These are phyloP conservation scores for Actinia tenebrosa DNA, from an alignment of 64 coral and sea anemone genomes.

Conservation along the genomic window DNA sequence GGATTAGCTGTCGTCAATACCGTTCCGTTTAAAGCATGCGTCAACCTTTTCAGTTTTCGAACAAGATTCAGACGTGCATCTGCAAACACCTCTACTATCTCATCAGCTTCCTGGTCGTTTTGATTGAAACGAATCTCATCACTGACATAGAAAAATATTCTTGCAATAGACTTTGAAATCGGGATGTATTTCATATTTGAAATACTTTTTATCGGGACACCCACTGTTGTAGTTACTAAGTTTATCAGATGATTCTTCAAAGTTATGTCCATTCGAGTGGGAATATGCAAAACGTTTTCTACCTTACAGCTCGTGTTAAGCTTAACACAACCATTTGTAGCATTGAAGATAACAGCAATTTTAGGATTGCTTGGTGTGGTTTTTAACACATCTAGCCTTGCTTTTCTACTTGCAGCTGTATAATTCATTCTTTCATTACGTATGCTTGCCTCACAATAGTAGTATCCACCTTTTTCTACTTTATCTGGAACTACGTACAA, in stretches of 20 bases:
- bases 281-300: not conserved
- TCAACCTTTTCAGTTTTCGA: constrained; percentile 9
- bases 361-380: constrained; percentile 7
- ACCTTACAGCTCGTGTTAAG: not conserved
- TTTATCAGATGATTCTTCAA: not conserved
- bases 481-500: constrained; percentile 3
- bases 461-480: constrained; percentile 26
- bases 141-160: constrained; percentile 12
- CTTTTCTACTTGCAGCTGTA: constrained; percentile 4
- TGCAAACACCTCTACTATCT: not conserved
- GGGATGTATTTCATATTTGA: constrained; percentile 1
- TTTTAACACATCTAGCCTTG: constrained; percentile 28
- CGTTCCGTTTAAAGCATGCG: not conserved
- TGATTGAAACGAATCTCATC: not conserved
- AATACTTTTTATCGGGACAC: not conserved
- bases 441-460: constrained; percentile 39
- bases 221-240: not conserved
- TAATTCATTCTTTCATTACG: not conserved
- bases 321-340: not conserved
- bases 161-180: not conserved
- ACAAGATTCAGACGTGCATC: not conserved
- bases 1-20: not conserved
- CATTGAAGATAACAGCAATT: constrained; percentile 22
- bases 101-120: not conserved
- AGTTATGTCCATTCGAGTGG: not conserved